Conservation (phyloP, 2,797 vertebrate species). For the Amniataba percoides region DNA sequence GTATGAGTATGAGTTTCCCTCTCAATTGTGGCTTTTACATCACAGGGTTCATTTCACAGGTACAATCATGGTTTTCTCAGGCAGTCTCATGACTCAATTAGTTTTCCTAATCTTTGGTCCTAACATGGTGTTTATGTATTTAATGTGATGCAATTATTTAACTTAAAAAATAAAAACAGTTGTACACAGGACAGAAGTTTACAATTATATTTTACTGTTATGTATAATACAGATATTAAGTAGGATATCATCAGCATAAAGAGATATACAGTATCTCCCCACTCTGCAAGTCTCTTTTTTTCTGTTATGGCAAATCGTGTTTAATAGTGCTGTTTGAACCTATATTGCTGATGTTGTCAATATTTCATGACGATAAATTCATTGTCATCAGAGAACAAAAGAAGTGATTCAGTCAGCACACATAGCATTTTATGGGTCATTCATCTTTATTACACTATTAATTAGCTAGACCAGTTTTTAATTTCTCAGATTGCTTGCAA, state of each 20-base stretch:
- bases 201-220: no score
- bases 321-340: no score
- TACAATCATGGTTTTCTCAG: slow-evolving; percentile 12
- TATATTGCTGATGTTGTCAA: no score
- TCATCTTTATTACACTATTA: slow-evolving; percentile 86
- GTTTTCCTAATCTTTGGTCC: slow-evolving; percentile 12
- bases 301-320: no score
- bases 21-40: slow-evolving; percentile 52
- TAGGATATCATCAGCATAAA: no score
- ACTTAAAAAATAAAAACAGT: no score
- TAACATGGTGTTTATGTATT: neutral
- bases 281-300: no score
- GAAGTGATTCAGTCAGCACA: slow-evolving; percentile 35
- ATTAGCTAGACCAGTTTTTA: slow-evolving; percentile 76
- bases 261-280: no score
- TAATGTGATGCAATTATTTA: no score
- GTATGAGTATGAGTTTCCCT: slow-evolving; percentile 56
- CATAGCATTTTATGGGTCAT: slow-evolving; percentile 80
- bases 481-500: slow-evolving; percentile 79
- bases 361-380: no score
- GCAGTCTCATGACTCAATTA: slow-evolving; percentile 14
- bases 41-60: slow-evolving; percentile 5
- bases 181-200: no score
- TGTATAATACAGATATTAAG: no score
- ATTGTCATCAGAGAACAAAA: neutral